Conservation (phyloP, 2,797 vertebrate genomes). For the Phataginus tricuspis region DNA sequence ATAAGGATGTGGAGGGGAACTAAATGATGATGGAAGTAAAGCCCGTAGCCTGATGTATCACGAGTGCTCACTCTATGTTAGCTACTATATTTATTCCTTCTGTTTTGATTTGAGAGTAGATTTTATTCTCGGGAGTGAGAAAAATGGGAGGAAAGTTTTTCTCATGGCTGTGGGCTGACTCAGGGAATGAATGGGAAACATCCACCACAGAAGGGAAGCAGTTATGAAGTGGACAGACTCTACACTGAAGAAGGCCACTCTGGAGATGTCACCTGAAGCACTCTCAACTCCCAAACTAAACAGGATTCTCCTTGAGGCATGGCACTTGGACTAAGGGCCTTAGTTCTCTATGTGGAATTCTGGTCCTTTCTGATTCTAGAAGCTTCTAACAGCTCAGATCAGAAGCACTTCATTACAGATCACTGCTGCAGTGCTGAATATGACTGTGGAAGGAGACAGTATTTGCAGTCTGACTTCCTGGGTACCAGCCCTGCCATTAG, state of each 20-base stretch:
- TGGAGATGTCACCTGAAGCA: not conserved
- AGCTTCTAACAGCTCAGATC: constrained; percentile 23
- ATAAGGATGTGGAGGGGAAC: not conserved
- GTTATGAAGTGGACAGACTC: not conserved
- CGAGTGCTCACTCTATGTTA: not conserved
- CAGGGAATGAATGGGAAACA: not conserved
- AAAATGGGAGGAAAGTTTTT: not conserved
- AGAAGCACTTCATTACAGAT: not conserved
- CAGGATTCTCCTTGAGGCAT: not conserved
- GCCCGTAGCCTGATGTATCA: not conserved
- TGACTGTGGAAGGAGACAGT: not conserved
- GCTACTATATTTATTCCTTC: not conserved
- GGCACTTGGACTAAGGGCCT: not conserved
- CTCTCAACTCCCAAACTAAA: not conserved
- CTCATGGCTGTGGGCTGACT: not conserved
- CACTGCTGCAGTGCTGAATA: not conserved
- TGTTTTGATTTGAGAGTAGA: not conserved
- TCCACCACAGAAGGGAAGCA: not conserved
- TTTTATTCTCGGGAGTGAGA: not conserved
- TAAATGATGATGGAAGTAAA: not conserved
- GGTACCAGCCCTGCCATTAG: not conserved
- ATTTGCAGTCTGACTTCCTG: not conserved
- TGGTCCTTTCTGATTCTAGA: constrained; percentile 52
- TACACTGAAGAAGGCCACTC: not conserved
- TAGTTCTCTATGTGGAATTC: not conserved